Evolutionary conservation across 2,888 invertebrate species (phyloP).

Genomic region (Lithophane ornitopus): DNA sequence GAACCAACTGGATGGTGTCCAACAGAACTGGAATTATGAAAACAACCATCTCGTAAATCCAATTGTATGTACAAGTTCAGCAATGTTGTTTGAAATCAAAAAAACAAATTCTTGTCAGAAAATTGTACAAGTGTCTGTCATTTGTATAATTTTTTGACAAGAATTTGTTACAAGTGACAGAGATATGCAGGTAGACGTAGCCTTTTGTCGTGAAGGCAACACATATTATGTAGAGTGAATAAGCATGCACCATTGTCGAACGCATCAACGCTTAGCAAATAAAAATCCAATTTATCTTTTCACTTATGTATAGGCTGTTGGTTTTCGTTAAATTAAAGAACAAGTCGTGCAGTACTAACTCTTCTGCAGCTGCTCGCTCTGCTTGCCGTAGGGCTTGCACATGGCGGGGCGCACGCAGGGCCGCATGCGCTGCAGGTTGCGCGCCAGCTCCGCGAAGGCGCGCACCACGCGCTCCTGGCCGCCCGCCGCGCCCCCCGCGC

Average conservation of each 20-base stretch:
- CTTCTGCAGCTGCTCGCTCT: slow-evolving; percentile 96
- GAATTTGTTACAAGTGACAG: too few species aligned
- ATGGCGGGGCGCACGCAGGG: slow-evolving; percentile 96
- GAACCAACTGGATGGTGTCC: slow-evolving; percentile 96
- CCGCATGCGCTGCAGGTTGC: slow-evolving; percentile 97
- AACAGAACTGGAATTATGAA: slow-evolving; percentile 92
- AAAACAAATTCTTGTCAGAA: too few species aligned
- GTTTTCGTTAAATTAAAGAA: not conserved
- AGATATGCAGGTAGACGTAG: too few species aligned
- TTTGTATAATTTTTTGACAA: too few species aligned
- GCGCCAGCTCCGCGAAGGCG: slow-evolving; percentile 96
- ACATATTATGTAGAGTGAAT: too few species aligned
- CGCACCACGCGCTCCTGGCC: slow-evolving; percentile 96
- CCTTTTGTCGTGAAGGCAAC: too few species aligned
- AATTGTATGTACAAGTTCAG: not conserved
- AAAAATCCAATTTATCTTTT: too few species aligned
- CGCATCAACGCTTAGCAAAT: too few species aligned
- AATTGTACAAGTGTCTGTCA: too few species aligned
- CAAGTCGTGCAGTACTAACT: slow-evolving; percentile 86
- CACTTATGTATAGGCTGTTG: too few species aligned
- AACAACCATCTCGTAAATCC: not conserved
- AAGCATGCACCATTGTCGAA: not conserved
- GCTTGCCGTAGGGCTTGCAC: slow-evolving; percentile 97
- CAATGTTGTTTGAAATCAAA: too few species aligned
- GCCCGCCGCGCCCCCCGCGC: slow-evolving; percentile 61